Evolutionary conservation across 1,140 invertebrate genomes (phyloP), one percentile per base, ranked within the genome.

Genomic region (Drosophila sp.): DNA sequence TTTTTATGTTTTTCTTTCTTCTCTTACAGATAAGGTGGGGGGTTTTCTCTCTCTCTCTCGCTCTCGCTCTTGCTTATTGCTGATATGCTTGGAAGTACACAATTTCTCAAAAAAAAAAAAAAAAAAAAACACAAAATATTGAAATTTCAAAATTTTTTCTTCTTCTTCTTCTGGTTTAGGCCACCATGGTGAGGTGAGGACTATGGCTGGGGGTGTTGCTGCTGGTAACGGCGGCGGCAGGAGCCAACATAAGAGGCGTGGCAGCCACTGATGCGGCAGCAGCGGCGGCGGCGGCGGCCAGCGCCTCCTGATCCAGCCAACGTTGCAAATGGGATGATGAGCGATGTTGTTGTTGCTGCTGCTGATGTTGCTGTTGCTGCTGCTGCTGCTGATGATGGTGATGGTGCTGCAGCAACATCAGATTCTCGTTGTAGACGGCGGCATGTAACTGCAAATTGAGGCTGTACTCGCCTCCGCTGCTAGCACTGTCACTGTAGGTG

Each of bases 391-490:
- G 75, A 47, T 93, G 92, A 54, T 78, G 41, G 32, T 56, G 92
- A 60, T 79, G 44, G 41, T 56, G 69, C 5, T 66, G 79, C 6
- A 84, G 55, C 33, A 60, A 72, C 55, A 79, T 91, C 58, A 91
- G 56, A 35, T 87, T 90, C 76, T 93, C 93, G 74, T 92, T 92
- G 68, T 93, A 93, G 65, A 94, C 92, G 67, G 93, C 92, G 50
- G 93, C 91, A 60, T 92, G 93, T 66, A 93, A 76, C 84, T 94
- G 93, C 72, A 94, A 92, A 66, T 93, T 93, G 71, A 94, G 76
- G 65, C 92, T 93, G 80, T 93, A 93, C 47, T 60, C 70, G 72
- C 55, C 64, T 66, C 77, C 67, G 35, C 55, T 70, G 65, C 64
- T 75, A 50, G 73, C 72, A 57, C 80, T 91, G 62, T 92, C 90